Base-by-base conservation (phyloP, 2,888 invertebrate species). In the Petrolisthes manimaculis region DNA sequence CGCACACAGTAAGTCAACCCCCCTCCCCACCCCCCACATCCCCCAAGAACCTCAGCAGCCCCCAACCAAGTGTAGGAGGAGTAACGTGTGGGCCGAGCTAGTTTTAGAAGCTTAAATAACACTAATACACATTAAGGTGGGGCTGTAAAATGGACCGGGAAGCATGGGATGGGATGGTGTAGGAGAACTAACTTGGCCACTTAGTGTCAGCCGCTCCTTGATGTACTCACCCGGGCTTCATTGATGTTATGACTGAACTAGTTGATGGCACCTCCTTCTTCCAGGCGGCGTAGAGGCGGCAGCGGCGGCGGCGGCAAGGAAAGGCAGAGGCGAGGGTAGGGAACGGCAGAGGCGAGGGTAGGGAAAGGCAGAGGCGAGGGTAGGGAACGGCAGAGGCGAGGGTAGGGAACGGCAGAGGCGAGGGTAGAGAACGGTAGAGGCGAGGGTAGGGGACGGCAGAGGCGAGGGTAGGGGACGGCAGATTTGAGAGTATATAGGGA, bases 201-300 rank as follows among this genome's bases (percentile, higher is more conserved):
- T 54, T 78, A 84, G 51, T n/a, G 84, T 84, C 84, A 24, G 21
- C 78, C 53, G 61, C 61, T n/a, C 67, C 67, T 81, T 84, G 84
- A 84, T 53, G 61, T 53, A 84, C 69, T 84, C 55, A 77, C 51
- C 24, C 55, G 12, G 77, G 55, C 14, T 37, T 24, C 84, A 61
- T 37, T 77, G 84, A 84, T 77, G 84, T 74, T 84, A 77, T 75
- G 84, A 75, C 61, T 74, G 84, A 55, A 56, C 51, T 77, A 61
- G 56, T 61, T 74, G 55, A 74, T 74, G 83, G 75, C 55, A 0
- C 55, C 74, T 83, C 55, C 21, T 21, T 83, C 37, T 37, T n/a
- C 18, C 54, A n/a, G n/a, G n/a, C n/a, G 67, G 67, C n/a, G n/a
- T n/a, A n/a, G n/a, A n/a, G n/a, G 61, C 61, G 6, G 61, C 6